phyloP scores from a whole-genome alignment of 2,797 vertebrate species.

The Rhinella marina region DNA sequence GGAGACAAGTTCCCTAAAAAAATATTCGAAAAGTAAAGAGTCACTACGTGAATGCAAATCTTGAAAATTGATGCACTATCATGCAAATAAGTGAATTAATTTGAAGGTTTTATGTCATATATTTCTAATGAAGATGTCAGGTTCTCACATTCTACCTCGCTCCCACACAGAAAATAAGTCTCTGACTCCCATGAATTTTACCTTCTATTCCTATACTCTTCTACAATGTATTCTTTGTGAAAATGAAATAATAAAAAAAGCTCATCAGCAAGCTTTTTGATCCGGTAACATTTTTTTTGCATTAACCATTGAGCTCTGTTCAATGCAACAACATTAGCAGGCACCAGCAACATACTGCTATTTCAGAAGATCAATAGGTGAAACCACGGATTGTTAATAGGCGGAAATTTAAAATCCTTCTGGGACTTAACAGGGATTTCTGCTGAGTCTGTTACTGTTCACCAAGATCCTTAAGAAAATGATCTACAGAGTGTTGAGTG shows the following conservation, averaged over 20 bases:
- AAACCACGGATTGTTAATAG: slow-evolving; percentile 57
- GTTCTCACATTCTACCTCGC: not conserved
- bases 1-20: too few relatives aligned
- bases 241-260: not conserved
- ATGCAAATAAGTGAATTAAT: too few relatives aligned
- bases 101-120: not conserved
- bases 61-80: too few relatives aligned
- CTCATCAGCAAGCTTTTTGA: not conserved
- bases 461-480: slow-evolving; percentile 47
- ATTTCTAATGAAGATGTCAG: not conserved
- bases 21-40: too few relatives aligned
- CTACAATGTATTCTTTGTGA: not conserved
- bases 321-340: slow-evolving; percentile 32
- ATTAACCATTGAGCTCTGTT: not conserved
- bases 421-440: slow-evolving; percentile 45
- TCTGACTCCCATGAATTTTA: not conserved
- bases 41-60: too few relatives aligned
- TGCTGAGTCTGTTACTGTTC: slow-evolving; percentile 54
- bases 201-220: not conserved
- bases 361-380: slow-evolving; percentile 54
- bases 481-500: slow-evolving; percentile 34
- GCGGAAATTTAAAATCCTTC: slow-evolving; percentile 54
- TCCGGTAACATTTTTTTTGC: not conserved
- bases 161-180: not conserved
- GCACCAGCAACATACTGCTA: slow-evolving; percentile 15